Conservation (phyloP, 2,888 invertebrate species). For the Cyclophora albipunctata region DNA sequence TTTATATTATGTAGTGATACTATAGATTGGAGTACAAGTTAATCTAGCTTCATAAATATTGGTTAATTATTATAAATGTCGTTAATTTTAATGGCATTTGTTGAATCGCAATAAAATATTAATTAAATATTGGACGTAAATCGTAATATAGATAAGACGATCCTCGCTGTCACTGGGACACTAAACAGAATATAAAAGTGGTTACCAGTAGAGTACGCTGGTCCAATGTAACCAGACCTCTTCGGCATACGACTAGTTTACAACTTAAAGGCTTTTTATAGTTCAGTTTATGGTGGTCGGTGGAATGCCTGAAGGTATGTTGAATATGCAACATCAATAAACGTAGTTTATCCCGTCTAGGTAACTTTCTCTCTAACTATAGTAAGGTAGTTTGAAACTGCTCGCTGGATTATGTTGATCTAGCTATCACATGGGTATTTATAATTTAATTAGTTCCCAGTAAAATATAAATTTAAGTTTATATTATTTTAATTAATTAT, state of each 20-base stretch:
- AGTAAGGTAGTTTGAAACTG: constrained; percentile 23
- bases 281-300: constrained; percentile 31
- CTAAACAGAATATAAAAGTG: constrained; percentile 57
- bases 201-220: constrained; percentile 38
- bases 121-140: too few species aligned
- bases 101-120: too few species aligned
- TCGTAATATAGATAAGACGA: neutral
- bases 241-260: constrained; percentile 11
- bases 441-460: neutral
- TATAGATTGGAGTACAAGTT: too few species aligned
- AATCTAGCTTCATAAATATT: too few species aligned
- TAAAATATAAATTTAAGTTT: too few species aligned
- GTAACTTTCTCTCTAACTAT: constrained; percentile 61
- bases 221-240: constrained; percentile 27
- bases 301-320: constrained; percentile 47
- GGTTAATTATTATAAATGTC: too few species aligned
- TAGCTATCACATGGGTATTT: neutral
- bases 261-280: constrained; percentile 8
- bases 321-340: constrained; percentile 73
- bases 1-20: too few species aligned
- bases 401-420: constrained; percentile 6
- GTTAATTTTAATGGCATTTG: too few species aligned
- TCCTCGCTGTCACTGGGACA: constrained; percentile 39
- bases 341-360: constrained; percentile 59
- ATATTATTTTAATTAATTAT: too few species aligned